A percentile compares a stretch with the other conserved stretches of the same genome.
phyloP scores from a whole-genome alignment of 1,140 invertebrate species.

The Tetraneura akinire region DNA sequence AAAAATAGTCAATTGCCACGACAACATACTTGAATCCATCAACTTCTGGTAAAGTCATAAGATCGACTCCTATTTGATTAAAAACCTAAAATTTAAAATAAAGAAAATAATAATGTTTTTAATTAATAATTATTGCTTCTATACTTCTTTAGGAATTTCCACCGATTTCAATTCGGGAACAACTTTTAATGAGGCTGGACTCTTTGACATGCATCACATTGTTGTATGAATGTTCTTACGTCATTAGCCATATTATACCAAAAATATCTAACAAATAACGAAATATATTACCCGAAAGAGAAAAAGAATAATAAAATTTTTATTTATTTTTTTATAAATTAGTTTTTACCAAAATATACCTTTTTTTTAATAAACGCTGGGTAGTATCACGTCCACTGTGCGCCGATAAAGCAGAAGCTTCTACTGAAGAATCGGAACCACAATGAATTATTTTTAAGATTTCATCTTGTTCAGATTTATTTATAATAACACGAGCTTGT shows the following conservation, averaged over 20 bases:
- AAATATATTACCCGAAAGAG: neutral
- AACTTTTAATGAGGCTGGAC: no score
- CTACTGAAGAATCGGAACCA: neutral
- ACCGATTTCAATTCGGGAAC: no score
- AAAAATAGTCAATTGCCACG: neutral
- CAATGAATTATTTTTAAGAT: constrained; percentile 2
- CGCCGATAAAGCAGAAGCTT: neutral
- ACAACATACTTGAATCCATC: neutral
- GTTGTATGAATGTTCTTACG: no score
- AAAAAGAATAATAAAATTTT: neutral
- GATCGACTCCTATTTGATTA: neutral
- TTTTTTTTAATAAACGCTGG: neutral
- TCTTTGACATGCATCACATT: no score
- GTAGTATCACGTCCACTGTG: neutral
- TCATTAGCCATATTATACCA: no score
- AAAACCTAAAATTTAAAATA: no score
- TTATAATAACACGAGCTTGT: neutral
- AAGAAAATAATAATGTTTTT: no score
- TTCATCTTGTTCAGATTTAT: neutral
- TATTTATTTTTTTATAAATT: no score
- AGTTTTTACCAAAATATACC: no score
- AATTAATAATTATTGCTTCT: no score
- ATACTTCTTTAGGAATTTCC: no score
- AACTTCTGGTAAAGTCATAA: neutral
- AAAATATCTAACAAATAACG: no score